Base-by-base conservation (phyloP, 1,140 invertebrate species). In the Drosophila athabasca region DNA sequence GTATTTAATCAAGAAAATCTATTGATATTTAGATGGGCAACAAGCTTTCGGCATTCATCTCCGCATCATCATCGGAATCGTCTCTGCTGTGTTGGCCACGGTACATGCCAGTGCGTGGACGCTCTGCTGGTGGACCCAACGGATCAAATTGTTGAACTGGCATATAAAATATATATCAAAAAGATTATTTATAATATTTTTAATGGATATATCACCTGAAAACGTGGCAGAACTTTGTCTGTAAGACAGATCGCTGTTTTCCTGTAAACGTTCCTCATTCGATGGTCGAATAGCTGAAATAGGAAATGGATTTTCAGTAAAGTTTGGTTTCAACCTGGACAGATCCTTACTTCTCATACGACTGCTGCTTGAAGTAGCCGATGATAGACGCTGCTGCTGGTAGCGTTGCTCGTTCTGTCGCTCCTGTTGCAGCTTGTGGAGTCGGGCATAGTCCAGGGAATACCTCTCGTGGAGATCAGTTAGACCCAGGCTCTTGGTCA, bases 31-130 rank as follows among this genome's bases (percentile, higher is more conserved):
- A 91, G 51, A 91, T 89, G n/a, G 97, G 97, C 80, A 98, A 91
- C 43, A 97, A 92, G 90, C 97, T 96, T 75, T 96, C 95, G 6
- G 96, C 95, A 17, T 97, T 92, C 43, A 97, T 92, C 91, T 97
- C 96, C 0, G 74, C 75, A 71, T 96, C 95, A 22, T 96, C 96
- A 11, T 97, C 97, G 71, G 96, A 95, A 60, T 97, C 96, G 64
- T 97, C 96, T 55, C 96, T 96, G 72, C 93, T 92, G 31, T 93
- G 81, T 57, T 93, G 93, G 85, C 93, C 94, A 35, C 93, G 93
- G 31, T 93, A 93, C 39, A 94, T 95, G 13, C 90, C 90, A 6
- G 97, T 98, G 91, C 95, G 95, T 2, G 97, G 97, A 62, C 97
- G 93, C 57, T 94, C 93, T 62, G 95, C 94, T 31, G 94, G 92